A percentile compares a stretch with the other conserved stretches of the same genome.
These are phyloP conservation scores for Elysia crispata DNA, from an alignment of 2,888 invertebrate genomes.

Conservation along the genomic window DNA sequence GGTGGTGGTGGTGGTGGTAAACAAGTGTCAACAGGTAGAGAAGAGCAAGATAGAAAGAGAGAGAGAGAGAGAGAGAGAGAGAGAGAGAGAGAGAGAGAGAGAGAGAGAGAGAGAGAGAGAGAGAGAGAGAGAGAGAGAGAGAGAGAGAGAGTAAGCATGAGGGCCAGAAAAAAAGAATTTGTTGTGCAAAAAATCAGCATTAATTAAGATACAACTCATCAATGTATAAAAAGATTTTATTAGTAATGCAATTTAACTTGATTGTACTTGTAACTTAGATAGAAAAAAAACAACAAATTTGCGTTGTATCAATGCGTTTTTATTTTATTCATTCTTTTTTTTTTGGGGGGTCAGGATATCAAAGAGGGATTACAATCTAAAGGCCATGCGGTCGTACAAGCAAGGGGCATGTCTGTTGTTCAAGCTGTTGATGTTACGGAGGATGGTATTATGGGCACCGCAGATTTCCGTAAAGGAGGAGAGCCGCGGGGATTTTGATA, in stretches of 20 bases:
- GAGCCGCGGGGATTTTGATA: slow-evolving; percentile 39
- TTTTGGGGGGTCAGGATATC: no score
- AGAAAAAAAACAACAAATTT: no score
- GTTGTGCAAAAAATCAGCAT: neutral
- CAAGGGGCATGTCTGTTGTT: slow-evolving; percentile 30
- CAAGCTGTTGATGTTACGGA: slow-evolving; percentile 26
- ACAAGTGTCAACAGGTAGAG: neutral
- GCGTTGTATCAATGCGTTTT: no score
- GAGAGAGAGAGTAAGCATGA: no score
- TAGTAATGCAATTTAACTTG: no score
- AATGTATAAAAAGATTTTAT: no score
- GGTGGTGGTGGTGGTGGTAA: neutral
- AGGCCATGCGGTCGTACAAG: slow-evolving; percentile 17
- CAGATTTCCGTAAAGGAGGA: slow-evolving; percentile 44
- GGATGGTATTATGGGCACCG: slow-evolving; percentile 31
- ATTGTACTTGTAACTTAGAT: no score
- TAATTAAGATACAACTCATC: no score
- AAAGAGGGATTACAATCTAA: slow-evolving; percentile 24
- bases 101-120: no score
- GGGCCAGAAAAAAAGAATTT: neutral
- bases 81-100: slow-evolving; percentile 23
- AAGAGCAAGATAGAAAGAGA: no score
- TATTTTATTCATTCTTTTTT: no score
- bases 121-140: neutral
- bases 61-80: neutral